A percentile compares a stretch with the other conserved stretches of the same genome.
Evolutionary conservation across 2,797 vertebrate species (phyloP).

Genomic region (Scomberomorus guttatus): DNA sequence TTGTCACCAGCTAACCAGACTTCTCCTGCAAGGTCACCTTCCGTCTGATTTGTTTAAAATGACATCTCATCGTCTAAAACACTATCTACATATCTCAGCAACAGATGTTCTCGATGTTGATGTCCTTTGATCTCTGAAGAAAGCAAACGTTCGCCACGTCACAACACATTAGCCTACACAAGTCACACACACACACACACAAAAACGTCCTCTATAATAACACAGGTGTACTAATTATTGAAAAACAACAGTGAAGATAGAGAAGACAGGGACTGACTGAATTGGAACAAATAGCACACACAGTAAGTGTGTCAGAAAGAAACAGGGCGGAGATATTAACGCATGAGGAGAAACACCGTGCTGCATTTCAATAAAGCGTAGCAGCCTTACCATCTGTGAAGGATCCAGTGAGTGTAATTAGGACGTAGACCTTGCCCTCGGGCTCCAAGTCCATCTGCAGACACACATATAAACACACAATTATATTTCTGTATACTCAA

Average conservation of each 20-base stretch:
- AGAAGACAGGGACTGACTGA: neutral
- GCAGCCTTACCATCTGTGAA: conserved; percentile 92
- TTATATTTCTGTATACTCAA: neutral
- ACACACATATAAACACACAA: conserved; percentile 40
- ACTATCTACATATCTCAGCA: neutral
- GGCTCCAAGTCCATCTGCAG: conserved; percentile 96
- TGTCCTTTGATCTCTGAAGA: neutral
- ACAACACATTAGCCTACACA: neutral
- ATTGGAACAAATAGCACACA: neutral
- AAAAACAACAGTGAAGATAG: neutral
- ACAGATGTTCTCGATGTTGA: neutral
- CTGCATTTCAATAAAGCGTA: neutral
- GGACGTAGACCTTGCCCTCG: conserved; percentile 94
- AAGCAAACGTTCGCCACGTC: conserved; percentile 5
- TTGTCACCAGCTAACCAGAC: neutral
- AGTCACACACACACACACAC: conserved; percentile 9
- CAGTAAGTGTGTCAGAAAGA: neutral
- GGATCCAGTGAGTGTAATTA: conserved; percentile 91
- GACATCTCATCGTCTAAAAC: neutral
- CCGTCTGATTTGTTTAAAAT: too few relatives aligned
- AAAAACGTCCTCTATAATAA: neutral
- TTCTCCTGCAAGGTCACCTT: conserved; percentile 37
- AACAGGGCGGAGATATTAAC: neutral
- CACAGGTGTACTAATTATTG: neutral
- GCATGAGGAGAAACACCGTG: neutral